These are phyloP conservation scores for Enteromius unitaeniatus DNA, from an alignment of 2,797 vertebrate genomes.

Conservation along the genomic window DNA sequence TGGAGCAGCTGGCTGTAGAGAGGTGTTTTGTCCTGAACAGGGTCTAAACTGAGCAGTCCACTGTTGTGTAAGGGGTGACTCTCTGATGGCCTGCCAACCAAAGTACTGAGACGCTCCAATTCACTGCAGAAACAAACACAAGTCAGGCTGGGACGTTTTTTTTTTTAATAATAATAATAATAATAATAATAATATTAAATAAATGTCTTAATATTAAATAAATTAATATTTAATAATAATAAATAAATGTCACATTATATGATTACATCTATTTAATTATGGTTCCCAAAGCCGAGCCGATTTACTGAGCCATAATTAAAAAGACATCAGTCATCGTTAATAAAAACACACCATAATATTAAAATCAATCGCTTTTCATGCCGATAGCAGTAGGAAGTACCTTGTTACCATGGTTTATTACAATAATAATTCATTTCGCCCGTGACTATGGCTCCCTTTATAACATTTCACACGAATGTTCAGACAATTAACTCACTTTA, in stretches of 20 bases:
- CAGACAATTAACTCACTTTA: constrained; percentile 82
- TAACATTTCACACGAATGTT: not conserved
- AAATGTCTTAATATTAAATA: too few species aligned
- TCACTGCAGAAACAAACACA: constrained; percentile 75
- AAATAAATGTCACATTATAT: not conserved
- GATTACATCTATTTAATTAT: not conserved
- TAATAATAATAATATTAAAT: too few species aligned
- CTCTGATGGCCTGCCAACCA: constrained; percentile 96
- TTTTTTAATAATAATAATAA: too few species aligned
- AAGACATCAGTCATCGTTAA: not conserved
- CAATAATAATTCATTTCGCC: not conserved
- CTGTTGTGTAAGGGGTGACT: constrained; percentile 97
- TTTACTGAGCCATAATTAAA: not conserved
- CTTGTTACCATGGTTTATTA: not conserved
- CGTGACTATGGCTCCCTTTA: not conserved
- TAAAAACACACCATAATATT: not conserved
- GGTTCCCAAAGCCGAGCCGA: not conserved
- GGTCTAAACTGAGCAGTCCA: constrained; percentile 92
- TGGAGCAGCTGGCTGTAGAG: constrained; percentile 96
- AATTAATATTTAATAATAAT: too few species aligned
- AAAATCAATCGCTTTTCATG: not conserved
- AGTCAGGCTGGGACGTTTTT: not conserved
- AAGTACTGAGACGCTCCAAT: constrained; percentile 91
- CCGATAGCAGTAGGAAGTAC: not conserved
- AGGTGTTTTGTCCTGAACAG: constrained; percentile 96